Base-by-base conservation (phyloP, 2,797 vertebrate species). In the Octomys mimax region DNA sequence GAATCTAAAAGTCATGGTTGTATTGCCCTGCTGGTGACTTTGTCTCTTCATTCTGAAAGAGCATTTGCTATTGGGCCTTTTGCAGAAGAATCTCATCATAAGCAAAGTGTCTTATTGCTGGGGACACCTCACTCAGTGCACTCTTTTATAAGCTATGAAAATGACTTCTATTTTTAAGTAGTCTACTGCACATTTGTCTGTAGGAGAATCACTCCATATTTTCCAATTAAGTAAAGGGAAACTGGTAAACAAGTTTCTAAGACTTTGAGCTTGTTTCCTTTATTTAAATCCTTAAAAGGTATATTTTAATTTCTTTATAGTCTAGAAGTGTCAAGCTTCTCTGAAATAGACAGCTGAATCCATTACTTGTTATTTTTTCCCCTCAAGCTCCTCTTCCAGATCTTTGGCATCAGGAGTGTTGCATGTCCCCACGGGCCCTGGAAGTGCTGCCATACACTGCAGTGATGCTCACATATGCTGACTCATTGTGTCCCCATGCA, bases 191-290 rank as follows among this genome's bases (percentile, higher is more conserved):
- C 89, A 28, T 84, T 68, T 84, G 19, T 28, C 42, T 95, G 68
- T 62, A 46, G 24, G 83, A 73, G 26, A 33, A 52, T 49, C 31
- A 80, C 6, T 31, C 22, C 1, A 6, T 66, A 14, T 82, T 94
- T 96, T 82, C 49, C 33, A 75, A 16, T 33, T 16, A 93, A 80
- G 54, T 57, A 52, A 78, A 68, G 61, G 31, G 89, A 96, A 89
- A 49, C 5, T 57, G 31, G 36, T 92, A 83, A 75, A 57, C 68
- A 87, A 70, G 46, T 73, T 64, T 9, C 6, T 8, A 19, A 87
- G 78, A n/a, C 5, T 24, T 49, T 54, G 31, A 22, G 22, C n/a
- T 73, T 80, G 39, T 39, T 86, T 64, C 36, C 26, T 75, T 89
- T 4, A 79, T 82, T 61, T 70, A 80, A 84, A 59, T 54, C 16